phyloP scores from a whole-genome alignment of 2,113 vertebrate genomes.

The Tragelaphus scriptus region DNA sequence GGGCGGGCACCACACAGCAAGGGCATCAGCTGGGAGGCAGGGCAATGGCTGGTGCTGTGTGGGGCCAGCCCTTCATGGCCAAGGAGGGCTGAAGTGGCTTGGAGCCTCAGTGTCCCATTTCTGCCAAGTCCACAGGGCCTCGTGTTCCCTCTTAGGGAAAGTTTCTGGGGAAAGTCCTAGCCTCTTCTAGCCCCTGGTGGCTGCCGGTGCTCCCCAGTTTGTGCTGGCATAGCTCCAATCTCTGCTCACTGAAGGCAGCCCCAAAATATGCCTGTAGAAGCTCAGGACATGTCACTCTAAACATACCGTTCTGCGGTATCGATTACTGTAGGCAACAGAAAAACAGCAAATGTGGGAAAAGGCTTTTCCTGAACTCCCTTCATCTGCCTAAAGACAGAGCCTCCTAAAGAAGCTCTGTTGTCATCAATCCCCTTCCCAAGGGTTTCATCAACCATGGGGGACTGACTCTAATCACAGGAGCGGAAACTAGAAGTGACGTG shows the following conservation, averaged over 20 bases:
- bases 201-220: not conserved
- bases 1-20: fast-evolving
- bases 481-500: not conserved
- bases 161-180: not conserved
- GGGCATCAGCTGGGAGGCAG: not conserved
- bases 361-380: not conserved
- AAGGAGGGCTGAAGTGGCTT: not conserved
- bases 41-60: not conserved
- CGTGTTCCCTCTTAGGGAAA: not conserved
- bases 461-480: not conserved
- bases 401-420: not conserved
- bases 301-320: fast-evolving
- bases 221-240: not conserved
- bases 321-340: not conserved
- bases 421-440: not conserved
- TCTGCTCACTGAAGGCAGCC: not conserved
- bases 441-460: not conserved
- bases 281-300: not conserved
- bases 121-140: not conserved
- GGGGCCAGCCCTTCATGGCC: not conserved
- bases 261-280: not conserved
- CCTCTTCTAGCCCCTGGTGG: not conserved
- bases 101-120: not conserved
- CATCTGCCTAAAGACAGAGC: not conserved
- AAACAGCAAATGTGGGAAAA: not conserved